Evolutionary conservation across 1,140 invertebrate species (phyloP).

Genomic region (Macrotrachela quadricornifera): DNA sequence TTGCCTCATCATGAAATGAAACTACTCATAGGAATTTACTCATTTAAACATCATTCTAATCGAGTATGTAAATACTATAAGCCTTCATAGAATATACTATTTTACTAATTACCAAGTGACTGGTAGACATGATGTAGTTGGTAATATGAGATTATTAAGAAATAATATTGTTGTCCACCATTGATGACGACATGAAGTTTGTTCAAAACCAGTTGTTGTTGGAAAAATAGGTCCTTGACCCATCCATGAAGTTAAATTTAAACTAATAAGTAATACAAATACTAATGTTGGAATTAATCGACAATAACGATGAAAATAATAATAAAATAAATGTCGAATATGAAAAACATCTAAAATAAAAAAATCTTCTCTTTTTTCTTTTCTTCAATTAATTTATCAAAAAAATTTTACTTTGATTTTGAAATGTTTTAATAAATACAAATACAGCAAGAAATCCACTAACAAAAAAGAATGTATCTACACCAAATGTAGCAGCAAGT

Average conservation of each 20-base stretch:
- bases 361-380: too few species aligned
- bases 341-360: too few species aligned
- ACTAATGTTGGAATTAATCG: conserved; percentile 18
- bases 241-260: conserved; percentile 15
- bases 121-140: conserved; percentile 23
- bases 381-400: too few species aligned
- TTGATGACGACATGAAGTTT: conserved; percentile 38
- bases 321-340: too few species aligned
- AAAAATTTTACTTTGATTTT: neutral
- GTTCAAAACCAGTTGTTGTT: neutral
- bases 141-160: conserved; percentile 54
- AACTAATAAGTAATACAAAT: conserved; percentile 16
- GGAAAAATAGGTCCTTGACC: conserved; percentile 19
- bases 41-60: too few species aligned
- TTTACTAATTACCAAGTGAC: too few species aligned
- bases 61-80: too few species aligned
- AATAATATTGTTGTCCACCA: conserved; percentile 67
- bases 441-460: conserved; percentile 40
- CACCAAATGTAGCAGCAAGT: conserved; percentile 15
- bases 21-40: too few species aligned
- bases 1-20: too few species aligned
- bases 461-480: conserved; percentile 65
- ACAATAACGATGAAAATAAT: too few species aligned
- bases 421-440: conserved; percentile 31
- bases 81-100: too few species aligned